Evolutionary conservation across 2,797 vertebrate genomes (phyloP), one percentile per base, ranked within the genome.

Genomic region (Channallabes apus): DNA sequence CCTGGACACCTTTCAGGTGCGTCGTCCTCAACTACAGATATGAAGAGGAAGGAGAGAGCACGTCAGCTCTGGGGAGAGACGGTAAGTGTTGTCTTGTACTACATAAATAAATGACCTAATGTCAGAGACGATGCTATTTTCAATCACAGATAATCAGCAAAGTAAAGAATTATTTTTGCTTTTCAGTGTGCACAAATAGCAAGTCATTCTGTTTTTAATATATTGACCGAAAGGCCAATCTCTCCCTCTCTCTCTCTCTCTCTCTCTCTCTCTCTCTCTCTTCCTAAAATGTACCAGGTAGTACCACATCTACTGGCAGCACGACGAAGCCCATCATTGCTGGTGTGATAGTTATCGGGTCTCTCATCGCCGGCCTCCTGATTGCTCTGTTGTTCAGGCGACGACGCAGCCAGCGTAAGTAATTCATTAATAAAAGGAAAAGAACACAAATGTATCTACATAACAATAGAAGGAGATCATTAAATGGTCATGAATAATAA

Each of bases 221-320:
- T 46, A 46, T 11, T 46, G 41, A 46, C 41, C 41, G 11, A 46
- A 14, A 61, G 3, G 6, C 8, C 7, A 61, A 61, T 14, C 2
- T 32, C 15, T 29, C 64, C n/a, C n/a, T n/a, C n/a, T n/a, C n/a
- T 29, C 64, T 29, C 64, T 32, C 64, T 65, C 61, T 64, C 62
- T 67, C 64, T 67, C 27, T 29, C 64, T 67, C 64, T 67, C 67
- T 68, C 64, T 67, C 6, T 69, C 69, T 72, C 0, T 41, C 35
- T 41, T 41, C 35, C 5, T 3, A 72, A 46, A 18, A 1, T 68
- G 20, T 12, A 18, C 32, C 7, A 6, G 4, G 1, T 2, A 2
- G 3, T 35, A 0, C 67, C 35, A 3, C 20, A 35, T 1, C 0
- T 3, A 0, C 1, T 22, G 0, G 6, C 1, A 15, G 35, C 22